Evolutionary conservation across 2,888 invertebrate genomes (phyloP), one percentile per base, ranked within the genome.

Genomic region (Brachyopa scutellaris): DNA sequence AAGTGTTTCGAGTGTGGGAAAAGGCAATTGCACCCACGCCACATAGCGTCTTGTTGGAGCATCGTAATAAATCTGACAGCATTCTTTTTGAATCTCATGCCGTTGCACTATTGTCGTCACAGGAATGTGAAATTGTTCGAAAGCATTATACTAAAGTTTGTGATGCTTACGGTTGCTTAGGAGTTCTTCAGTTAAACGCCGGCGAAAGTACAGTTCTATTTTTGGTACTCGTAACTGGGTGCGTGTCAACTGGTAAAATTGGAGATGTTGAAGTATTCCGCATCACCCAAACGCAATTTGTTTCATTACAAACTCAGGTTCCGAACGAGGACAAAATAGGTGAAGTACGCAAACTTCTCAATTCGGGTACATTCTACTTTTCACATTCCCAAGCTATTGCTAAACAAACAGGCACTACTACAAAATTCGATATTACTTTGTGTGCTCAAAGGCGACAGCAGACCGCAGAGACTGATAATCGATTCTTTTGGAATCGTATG

Each of bases 401-500:
- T 13, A 84, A 79, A 3, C 47, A 89, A 29, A 88, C 86, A 2
- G 38, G 74, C 42, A 91, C 89, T 86, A 90, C 90, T 61, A 70
- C 78, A 7, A 92, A 94, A 51, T 94, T 98, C 88, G 99, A 99
- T 92, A 93, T 99, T 76, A 99, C 98, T 9, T 91, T 99, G 66
- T 98, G 98, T 90, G 96, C 97, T 59, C 99, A 99, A 91, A 93
- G 97, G 85, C 93, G 96, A 87, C 93, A 94, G 85, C 95, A 95
- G 88, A 95, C 95, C 7, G 93, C 92, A 11, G 93, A 93, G 85
- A 95, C 97, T 47, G 99, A 99, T 91, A 97, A 98, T 88, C 93
- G 99, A 88, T 99, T 99, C 90, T 99, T 99, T 90, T 99, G 99
- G 99, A 99, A 99, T 90, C 94, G 98, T 86, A 97, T 97, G 92